These are phyloP conservation scores for Falcunculus frontatus DNA, from an alignment of 2,113 vertebrate genomes.

Conservation along the genomic window DNA sequence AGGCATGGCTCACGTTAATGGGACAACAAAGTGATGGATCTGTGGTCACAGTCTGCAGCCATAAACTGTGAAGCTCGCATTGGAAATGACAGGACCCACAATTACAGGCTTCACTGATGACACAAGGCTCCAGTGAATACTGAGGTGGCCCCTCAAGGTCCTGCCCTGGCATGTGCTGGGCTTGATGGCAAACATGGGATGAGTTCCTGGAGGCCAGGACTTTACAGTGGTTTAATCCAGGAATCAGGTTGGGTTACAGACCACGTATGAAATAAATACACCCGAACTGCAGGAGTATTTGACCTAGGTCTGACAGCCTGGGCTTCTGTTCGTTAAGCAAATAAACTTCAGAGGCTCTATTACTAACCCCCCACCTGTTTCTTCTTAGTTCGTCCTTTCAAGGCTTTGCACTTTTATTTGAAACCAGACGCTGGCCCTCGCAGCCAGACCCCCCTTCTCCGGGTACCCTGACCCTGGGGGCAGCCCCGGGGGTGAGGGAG, in stretches of 20 bases:
- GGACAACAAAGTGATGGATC: neutral
- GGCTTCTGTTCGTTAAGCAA: conserved; percentile 28
- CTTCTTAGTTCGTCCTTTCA: conserved; percentile 25
- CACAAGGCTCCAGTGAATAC: neutral
- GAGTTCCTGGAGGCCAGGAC: neutral
- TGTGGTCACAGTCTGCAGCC: neutral
- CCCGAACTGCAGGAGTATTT: conserved; percentile 29
- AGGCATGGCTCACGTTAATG: rapidly evolving
- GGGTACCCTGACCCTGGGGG: neutral
- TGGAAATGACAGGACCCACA: neutral
- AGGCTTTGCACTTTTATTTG: conserved; percentile 25
- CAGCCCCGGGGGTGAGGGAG: neutral
- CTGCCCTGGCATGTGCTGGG: neutral
- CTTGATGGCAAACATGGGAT: neutral
- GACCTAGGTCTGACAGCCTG: conserved; percentile 40
- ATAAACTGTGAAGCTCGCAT: neutral
- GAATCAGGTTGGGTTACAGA: conserved; percentile 41
- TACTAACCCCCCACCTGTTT: conserved; percentile 18
- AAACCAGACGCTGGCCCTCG: neutral
- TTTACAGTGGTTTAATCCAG: conserved; percentile 21
- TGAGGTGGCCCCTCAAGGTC: neutral
- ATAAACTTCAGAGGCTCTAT: neutral
- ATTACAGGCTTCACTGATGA: conserved; percentile 8
- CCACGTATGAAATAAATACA: conserved; percentile 26
- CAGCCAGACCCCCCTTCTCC: neutral